phyloP scores from a whole-genome alignment of 2,113 vertebrate species.

The Rattus rattus region DNA sequence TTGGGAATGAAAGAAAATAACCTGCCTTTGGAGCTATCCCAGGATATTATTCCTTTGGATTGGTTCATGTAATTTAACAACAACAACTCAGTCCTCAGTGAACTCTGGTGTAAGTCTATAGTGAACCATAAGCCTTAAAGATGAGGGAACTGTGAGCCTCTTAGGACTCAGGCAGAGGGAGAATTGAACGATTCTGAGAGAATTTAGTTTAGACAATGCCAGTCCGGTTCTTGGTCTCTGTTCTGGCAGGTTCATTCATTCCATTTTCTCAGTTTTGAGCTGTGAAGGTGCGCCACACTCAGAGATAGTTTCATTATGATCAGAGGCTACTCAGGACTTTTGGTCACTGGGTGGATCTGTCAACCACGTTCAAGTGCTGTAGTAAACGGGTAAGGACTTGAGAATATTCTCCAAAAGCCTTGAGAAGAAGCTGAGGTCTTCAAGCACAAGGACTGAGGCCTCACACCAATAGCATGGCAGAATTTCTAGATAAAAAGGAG shows the following conservation, averaged over 20 bases:
- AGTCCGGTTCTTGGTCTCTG: neutral
- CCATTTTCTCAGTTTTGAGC: conserved; percentile 9
- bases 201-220: conserved; percentile 24
- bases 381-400: neutral
- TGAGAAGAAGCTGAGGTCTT: neutral
- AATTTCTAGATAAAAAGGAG: conserved; percentile 45
- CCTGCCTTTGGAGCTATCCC: conserved; percentile 78
- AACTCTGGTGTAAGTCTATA: neutral
- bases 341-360: neutral
- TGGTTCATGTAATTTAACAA: conserved; percentile 74
- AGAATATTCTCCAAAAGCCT: neutral
- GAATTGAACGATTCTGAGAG: neutral
- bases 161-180: neutral
- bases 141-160: conserved; percentile 22
- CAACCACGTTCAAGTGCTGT: neutral
- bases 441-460: neutral
- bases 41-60: conserved; percentile 77
- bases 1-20: conserved; percentile 80
- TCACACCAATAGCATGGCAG: neutral
- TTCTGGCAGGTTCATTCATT: neutral
- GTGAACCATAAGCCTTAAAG: conserved; percentile 24
- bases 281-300: neutral
- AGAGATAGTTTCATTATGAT: conserved; percentile 21
- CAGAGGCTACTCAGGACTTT: neutral
- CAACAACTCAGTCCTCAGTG: conserved; percentile 68